Conservation (phyloP, 2,113 vertebrate genomes). For the Bufo gargarizans region DNA sequence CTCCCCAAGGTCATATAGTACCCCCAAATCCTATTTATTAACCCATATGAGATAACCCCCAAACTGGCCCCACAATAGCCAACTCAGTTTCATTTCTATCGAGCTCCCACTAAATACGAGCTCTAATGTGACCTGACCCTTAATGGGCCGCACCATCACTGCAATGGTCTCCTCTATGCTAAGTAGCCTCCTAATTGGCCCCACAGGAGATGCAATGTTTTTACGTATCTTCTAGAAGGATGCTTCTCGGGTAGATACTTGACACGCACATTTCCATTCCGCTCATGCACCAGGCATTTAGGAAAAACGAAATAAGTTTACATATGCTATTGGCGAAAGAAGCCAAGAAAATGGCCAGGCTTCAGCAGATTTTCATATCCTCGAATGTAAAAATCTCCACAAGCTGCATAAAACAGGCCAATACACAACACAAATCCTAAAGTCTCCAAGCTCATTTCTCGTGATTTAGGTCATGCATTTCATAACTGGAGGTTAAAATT, state of each 20-base stretch:
- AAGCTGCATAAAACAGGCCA: not conserved
- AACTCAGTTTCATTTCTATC: too few relatives aligned
- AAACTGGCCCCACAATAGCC: too few relatives aligned
- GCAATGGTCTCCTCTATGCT: too few relatives aligned
- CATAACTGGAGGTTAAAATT: constrained; percentile 35
- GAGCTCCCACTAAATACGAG: too few relatives aligned
- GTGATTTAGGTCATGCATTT: constrained; percentile 40
- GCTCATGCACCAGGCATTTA: not conserved
- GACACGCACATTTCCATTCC: not conserved
- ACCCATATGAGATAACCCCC: too few relatives aligned
- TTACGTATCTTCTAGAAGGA: not conserved
- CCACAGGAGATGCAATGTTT: too few relatives aligned
- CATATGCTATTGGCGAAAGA: not conserved
- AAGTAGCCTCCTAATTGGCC: not conserved
- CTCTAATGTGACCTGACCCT: too few relatives aligned
- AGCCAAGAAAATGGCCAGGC: not conserved
- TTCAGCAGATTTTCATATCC: constrained; percentile 31
- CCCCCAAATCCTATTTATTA: too few relatives aligned
- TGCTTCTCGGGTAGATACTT: not conserved
- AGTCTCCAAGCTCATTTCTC: too few relatives aligned
- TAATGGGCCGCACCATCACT: too few relatives aligned
- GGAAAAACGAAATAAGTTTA: not conserved
- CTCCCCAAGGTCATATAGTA: too few relatives aligned
- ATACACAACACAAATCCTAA: not conserved
- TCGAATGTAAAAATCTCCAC: not conserved